These are phyloP conservation scores for Pasiphila rectangulata DNA, from an alignment of 2,888 invertebrate genomes.

Conservation along the genomic window DNA sequence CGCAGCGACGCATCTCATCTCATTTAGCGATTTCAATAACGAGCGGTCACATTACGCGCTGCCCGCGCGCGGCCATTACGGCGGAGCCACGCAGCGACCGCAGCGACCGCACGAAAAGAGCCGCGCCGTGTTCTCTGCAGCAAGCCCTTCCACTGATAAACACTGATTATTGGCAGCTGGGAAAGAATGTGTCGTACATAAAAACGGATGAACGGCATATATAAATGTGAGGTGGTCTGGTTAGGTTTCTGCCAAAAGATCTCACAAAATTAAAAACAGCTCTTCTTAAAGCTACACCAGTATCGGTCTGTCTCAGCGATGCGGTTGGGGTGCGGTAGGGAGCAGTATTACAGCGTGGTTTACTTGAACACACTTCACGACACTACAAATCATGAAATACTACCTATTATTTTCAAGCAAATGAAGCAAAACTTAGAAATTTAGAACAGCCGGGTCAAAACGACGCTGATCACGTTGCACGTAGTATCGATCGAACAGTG, in stretches of 20 bases:
- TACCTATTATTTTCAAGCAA: constrained; percentile 27
- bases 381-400: constrained; percentile 27
- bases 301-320: too few species aligned
- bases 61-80: neutral
- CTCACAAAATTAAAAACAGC: too few species aligned
- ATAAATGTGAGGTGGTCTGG: too few species aligned
- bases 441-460: neutral
- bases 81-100: constrained; percentile 6
- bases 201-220: neutral
- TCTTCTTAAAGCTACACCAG: too few species aligned
- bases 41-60: constrained; percentile 24
- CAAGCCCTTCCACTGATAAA: too few species aligned
- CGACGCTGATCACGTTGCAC: neutral
- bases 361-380: too few species aligned
- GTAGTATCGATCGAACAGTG: too few species aligned
- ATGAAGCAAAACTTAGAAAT: constrained; percentile 9
- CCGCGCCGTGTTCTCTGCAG: neutral
- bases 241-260: too few species aligned
- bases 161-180: neutral
- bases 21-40: constrained; percentile 26
- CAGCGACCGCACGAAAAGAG: constrained; percentile 16
- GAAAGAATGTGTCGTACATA: neutral
- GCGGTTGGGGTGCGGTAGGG: too few species aligned
- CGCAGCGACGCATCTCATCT: constrained; percentile 8
- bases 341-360: too few species aligned